Percentiles rank a stretch among this genome's conserved stretches.
These are phyloP conservation scores for Triplophysa yarkandensis DNA, from an alignment of 2,797 vertebrate species.

Conservation along the genomic window DNA sequence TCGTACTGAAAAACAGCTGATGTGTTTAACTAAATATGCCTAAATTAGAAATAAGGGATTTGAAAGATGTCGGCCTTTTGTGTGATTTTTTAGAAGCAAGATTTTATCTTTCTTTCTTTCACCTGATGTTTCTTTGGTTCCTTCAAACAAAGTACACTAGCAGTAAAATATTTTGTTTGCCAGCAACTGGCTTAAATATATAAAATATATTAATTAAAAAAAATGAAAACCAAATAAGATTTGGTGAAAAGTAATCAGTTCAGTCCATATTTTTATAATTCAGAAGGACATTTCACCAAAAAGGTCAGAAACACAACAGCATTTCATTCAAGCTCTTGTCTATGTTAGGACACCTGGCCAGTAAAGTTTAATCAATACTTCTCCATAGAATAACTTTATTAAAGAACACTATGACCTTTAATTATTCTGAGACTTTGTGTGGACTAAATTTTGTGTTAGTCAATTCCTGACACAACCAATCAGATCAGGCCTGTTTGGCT, in stretches of 20 bases:
- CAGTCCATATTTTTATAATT: not conserved
- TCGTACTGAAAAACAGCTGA: not conserved
- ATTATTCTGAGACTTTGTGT: not conserved
- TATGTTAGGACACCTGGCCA: not conserved
- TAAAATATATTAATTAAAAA: not conserved
- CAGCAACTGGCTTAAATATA: not conserved
- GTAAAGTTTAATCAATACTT: slow-evolving; percentile 1
- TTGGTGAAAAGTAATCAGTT: not conserved
- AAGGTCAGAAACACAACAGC: not conserved
- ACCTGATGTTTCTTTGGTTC: not conserved
- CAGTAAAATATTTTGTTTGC: not conserved
- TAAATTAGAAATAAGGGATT: not conserved
- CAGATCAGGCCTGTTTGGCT: slow-evolving; percentile 39
- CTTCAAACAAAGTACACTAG: not conserved
- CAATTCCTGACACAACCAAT: slow-evolving; percentile 15
- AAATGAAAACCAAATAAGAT: not conserved
- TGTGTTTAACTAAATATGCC: not conserved
- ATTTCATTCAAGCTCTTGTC: not conserved
- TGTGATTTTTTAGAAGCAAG: not conserved
- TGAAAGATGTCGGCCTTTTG: not conserved
- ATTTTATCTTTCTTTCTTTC: too few relatives aligned
- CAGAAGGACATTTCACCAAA: not conserved
- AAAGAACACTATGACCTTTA: not conserved
- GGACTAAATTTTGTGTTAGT: not conserved
- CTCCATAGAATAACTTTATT: not conserved